Evolutionary conservation across 2,797 vertebrate species (phyloP).

Genomic region (Mus spretus): DNA sequence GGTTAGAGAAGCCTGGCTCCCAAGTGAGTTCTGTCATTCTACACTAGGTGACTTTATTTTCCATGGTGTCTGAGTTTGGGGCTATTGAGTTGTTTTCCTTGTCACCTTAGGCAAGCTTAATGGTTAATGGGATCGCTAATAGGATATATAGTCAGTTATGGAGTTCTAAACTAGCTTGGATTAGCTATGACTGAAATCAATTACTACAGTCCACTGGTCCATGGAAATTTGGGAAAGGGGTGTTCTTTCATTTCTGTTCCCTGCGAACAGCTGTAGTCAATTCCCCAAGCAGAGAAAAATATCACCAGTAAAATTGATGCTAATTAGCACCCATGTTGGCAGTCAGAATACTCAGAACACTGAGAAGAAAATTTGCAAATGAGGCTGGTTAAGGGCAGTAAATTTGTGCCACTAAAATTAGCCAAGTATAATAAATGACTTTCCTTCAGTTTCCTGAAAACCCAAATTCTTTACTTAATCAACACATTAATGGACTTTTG

Average conservation of each 20-base stretch:
- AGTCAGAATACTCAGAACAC: conserved; percentile 66
- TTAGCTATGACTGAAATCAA: conserved; percentile 82
- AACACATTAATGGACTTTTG: conserved; percentile 53
- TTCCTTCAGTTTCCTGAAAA: conserved; percentile 63
- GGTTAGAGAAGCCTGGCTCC: conserved; percentile 48
- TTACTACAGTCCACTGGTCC: conserved; percentile 76
- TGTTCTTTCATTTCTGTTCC: conserved; percentile 46
- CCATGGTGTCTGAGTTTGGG: conserved; percentile 69
- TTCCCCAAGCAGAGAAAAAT: conserved; percentile 72
- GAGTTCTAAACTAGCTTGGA: conserved; percentile 74
- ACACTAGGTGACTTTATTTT: conserved; percentile 84
- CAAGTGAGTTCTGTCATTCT: conserved; percentile 75
- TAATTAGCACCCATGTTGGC: conserved; percentile 80
- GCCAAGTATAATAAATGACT: conserved; percentile 58
- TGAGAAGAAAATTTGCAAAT: conserved; percentile 66
- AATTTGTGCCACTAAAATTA: conserved; percentile 74
- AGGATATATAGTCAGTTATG: conserved; percentile 74
- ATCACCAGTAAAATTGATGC: conserved; percentile 68
- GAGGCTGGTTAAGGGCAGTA: conserved; percentile 64
- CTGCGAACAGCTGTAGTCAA: conserved; percentile 70
- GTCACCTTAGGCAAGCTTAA: conserved; percentile 79
- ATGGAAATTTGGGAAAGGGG: neutral
- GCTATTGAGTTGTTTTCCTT: conserved; percentile 78
- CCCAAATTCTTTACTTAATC: conserved; percentile 58
- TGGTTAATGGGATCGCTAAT: conserved; percentile 77